Evolutionary conservation across 2,113 vertebrate species (phyloP), one percentile per base, ranked within the genome.

Genomic region (Rhinichthys klamathensis): DNA sequence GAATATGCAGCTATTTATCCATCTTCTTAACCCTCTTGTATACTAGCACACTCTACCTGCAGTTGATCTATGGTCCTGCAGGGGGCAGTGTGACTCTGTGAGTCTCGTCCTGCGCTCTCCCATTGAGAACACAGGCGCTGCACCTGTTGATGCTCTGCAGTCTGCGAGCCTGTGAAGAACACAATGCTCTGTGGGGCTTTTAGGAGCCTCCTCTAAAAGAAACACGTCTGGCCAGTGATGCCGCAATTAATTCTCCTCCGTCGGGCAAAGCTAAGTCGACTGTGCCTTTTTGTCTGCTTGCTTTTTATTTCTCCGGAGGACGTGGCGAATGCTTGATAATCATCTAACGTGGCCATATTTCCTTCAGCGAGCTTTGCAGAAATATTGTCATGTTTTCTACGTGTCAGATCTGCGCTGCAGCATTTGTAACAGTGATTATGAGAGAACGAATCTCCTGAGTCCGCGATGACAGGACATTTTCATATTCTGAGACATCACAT

Each of bases 11-110:
- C 49, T 8, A 10, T 80, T 72, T 16, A 46, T 80, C 67, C 2
- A 30, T 30, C 30, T n/a, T 46, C 78, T 11, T 6, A 65, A 8
- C 2, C 3, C 60, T 65, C 35, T 46, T 49, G 11, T 12, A 2
- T n/a, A 8, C 63, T 23, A 44, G 18, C 38, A 16, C 6, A 46
- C 46, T 2, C 21, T 56, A 38, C 13, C 13, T 80, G 60, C 78
- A 27, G 23, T 81, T 44, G 6, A n/a, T 2, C 0, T 32, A 15
- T n/a, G 3, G 12, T 12, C 87, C 91, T 89, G 77, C 85, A 91
- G 89, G 88, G 82, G 91, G 89, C 87, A 86, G 35, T 90, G 79
- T 90, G 88, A 82, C 88, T 65, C 91, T 87, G 81, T 56, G 30
- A 32, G 38, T 54, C 18, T 49, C 80, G 3, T 35, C 61, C 11